Percentiles rank a stretch among this genome's conserved stretches.
Conservation (phyloP, 2,797 vertebrate species). For the Mastacembelus armatus region DNA sequence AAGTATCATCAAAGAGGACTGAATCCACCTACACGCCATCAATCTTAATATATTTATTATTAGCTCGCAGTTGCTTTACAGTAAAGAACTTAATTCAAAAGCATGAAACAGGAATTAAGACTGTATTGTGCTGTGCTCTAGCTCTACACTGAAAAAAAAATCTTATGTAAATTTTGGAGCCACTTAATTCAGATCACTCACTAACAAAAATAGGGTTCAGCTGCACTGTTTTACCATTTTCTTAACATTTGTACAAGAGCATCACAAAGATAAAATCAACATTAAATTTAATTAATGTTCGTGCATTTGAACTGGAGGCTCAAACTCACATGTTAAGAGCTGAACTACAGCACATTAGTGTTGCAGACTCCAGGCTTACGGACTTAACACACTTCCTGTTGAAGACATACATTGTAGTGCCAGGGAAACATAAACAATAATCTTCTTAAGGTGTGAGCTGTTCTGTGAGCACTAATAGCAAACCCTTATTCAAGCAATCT, state of each 20-base stretch:
- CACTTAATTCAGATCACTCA: neutral
- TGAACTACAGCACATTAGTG: slow-evolving; percentile 25
- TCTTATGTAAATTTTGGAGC: neutral
- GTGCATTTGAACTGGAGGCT: too few species aligned
- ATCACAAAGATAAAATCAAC: neutral
- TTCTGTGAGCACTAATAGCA: slow-evolving; percentile 47
- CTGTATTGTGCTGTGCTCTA: neutral
- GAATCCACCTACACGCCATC: slow-evolving; percentile 21
- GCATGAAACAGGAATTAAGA: neutral
- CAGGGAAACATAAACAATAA: slow-evolving; percentile 68
- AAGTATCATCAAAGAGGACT: slow-evolving; percentile 33
- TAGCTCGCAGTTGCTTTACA: neutral
- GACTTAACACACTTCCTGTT: slow-evolving; percentile 57
- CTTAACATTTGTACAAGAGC: neutral
- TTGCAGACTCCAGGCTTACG: slow-evolving; percentile 39
- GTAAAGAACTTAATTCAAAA: neutral
- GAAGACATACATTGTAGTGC: slow-evolving; percentile 56
- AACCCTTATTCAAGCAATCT: slow-evolving; percentile 51
- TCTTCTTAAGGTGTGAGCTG: slow-evolving; percentile 66
- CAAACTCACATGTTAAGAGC: slow-evolving; percentile 10
- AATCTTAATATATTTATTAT: slow-evolving; percentile 16
- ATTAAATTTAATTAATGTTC: slow-evolving; percentile 3
- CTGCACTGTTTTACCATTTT: neutral
- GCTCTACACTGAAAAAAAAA: neutral
- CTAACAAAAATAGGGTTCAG: neutral